A percentile compares a stretch with the other conserved stretches of the same genome.
Conservation (phyloP, 1,140 invertebrate species). For the Rhyzopertha dominica region DNA sequence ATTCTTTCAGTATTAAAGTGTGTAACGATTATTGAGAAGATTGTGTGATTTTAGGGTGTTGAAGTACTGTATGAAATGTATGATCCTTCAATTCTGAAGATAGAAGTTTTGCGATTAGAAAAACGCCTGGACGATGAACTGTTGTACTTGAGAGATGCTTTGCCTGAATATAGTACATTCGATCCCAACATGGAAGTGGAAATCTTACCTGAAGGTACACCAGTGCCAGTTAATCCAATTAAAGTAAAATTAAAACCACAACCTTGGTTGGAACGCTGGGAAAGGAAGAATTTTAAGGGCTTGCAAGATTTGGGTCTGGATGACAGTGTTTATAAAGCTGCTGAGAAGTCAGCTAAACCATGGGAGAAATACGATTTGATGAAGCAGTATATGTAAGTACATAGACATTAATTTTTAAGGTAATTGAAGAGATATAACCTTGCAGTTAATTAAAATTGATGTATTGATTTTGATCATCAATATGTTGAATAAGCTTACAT, state of each 20-base stretch:
- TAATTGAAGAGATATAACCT: slow-evolving; percentile 1
- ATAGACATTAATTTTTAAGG: slow-evolving; percentile 5
- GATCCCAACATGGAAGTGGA: slow-evolving; percentile 88
- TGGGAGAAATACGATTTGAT: slow-evolving; percentile 93
- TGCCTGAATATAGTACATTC: slow-evolving; percentile 89
- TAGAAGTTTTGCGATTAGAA: slow-evolving; percentile 88
- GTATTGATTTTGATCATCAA: too few species aligned
- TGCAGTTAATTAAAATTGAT: too few species aligned
- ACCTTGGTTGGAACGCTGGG: slow-evolving; percentile 85
- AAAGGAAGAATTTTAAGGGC: slow-evolving; percentile 73
- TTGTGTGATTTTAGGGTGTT: slow-evolving; percentile 36
- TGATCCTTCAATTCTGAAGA: slow-evolving; percentile 84
- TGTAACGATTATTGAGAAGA: too few species aligned
- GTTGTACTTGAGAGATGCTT: slow-evolving; percentile 88
- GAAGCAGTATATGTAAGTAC: slow-evolving; percentile 81
- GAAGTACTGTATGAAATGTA: slow-evolving; percentile 89
- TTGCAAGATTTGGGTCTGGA: slow-evolving; percentile 60
- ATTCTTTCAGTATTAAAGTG: too few species aligned
- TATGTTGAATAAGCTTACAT: neutral
- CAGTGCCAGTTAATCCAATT: slow-evolving; percentile 81
- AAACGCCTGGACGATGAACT: slow-evolving; percentile 89
- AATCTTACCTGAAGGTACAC: slow-evolving; percentile 62
- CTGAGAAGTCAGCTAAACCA: slow-evolving; percentile 58
- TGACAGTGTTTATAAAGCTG: slow-evolving; percentile 56
- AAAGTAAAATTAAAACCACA: slow-evolving; percentile 78